A percentile compares a stretch with the other conserved stretches of the same genome.
Evolutionary conservation across 2,888 invertebrate species (phyloP).

Genomic region (Tridacna crocea): DNA sequence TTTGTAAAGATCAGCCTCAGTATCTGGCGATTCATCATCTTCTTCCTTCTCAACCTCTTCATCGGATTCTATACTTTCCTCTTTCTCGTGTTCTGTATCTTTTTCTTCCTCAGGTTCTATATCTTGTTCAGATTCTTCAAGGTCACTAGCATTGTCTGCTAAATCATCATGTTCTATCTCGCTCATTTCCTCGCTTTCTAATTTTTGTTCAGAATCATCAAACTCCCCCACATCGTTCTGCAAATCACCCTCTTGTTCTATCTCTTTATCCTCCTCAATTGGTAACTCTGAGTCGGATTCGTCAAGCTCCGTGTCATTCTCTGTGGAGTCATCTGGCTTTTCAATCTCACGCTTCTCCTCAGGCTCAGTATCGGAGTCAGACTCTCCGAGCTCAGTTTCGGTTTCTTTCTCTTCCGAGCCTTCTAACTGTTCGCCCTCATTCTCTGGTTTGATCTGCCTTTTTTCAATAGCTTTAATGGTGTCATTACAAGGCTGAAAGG

Average conservation of each 20-base stretch:
- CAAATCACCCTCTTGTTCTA: neutral
- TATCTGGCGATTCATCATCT: neutral
- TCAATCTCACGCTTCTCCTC: slow-evolving; percentile 57
- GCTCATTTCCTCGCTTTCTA: neutral
- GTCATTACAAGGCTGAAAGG: no score
- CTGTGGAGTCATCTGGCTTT: slow-evolving; percentile 15
- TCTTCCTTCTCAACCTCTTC: neutral
- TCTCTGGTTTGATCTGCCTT: neutral
- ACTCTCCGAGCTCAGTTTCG: slow-evolving; percentile 25
- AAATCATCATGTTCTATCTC: neutral
- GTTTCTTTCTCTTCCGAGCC: neutral
- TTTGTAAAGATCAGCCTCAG: neutral
- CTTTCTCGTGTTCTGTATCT: neutral
- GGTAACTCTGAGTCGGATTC: neutral
- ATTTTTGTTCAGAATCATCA: neutral
- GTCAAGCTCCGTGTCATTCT: neutral
- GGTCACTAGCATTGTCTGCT: neutral
- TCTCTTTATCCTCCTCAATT: neutral
- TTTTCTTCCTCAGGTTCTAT: neutral
- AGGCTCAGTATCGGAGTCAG: slow-evolving; percentile 86
- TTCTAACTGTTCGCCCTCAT: neutral
- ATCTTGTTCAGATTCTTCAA: no score
- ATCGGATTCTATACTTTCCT: neutral
- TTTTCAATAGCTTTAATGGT: neutral
- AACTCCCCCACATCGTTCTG: neutral